Conservation (phyloP, 2,888 invertebrate genomes). For the Volucella bombylans region DNA sequence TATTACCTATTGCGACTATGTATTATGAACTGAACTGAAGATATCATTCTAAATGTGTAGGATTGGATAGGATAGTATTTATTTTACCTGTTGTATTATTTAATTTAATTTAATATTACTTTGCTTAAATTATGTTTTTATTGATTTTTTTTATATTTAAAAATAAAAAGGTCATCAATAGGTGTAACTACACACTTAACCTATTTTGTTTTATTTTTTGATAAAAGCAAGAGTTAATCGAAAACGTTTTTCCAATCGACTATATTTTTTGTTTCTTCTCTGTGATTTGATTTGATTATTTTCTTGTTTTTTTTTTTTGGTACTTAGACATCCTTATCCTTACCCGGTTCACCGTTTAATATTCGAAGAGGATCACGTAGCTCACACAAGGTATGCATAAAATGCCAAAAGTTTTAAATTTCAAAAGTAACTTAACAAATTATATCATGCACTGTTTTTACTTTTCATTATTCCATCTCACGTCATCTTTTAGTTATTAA, state of each 20-base stretch:
- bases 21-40: no score
- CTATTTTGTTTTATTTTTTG: constrained; percentile 4
- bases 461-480: constrained; percentile 64
- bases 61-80: no score
- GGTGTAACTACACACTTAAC: constrained; percentile 10
- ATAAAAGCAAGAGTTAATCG: constrained; percentile 8
- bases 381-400: constrained; percentile 87
- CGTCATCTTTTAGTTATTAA: constrained; percentile 56
- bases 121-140: no score
- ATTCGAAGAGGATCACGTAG: constrained; percentile 94
- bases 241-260: constrained; percentile 50
- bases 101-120: no score
- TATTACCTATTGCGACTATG: no score
- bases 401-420: no score
- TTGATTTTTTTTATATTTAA: no score
- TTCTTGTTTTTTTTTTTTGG: constrained; percentile 74
- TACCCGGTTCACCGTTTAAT: constrained; percentile 98
- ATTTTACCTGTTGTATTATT: no score
- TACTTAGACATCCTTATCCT: constrained; percentile 94
- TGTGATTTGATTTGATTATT: constrained; percentile 72
- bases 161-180: no score
- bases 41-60: no score
- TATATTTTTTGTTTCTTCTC: constrained; percentile 72
- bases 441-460: constrained; percentile 72
- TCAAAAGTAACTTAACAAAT: no score